Base-by-base conservation (phyloP, 2,888 invertebrate genomes). In the Loripinus fragilis region DNA sequence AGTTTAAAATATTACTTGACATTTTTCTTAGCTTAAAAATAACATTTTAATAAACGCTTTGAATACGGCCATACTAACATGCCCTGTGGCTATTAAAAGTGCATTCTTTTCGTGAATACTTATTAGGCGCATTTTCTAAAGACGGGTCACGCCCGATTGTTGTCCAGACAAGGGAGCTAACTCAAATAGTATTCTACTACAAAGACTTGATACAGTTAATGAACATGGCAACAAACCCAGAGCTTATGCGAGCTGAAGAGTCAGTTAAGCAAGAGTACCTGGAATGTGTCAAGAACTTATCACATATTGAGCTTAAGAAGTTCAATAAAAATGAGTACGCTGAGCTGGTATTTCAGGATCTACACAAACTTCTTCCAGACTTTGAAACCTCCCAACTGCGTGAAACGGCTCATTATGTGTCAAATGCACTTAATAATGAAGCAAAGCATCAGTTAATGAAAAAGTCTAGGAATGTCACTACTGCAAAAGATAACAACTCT, bases 371-470 rank as follows among this genome's bases (percentile, higher is more conserved):
- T 5, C 28, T 55, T 8, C 55, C 55, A 8, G 55, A 25, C 2
- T 25, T 25, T 55, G 55, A 55, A 2, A 55, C 23, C 12, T 55
- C 55, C 7, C 55, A 55, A 28, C 30, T 55, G 8, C 3, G 28
- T 7, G 25, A 55, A 55, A 55, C 28, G 2, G 55, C 55, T 8
- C 55, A 55, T 17, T 55, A 55, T 28, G 55, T 55, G 23, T 55
- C 55, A 55, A 55, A 55, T 55, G 55, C 55, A 2, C 55, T 55
- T 17, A 55, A 55, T 28, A 55, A 55, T 25, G 25, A 25, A 25
- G 55, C 30, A 3, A 25, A 55, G 17, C 7, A 28, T 28, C 55
- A 28, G 55, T 17, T 55, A 17, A 3, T 2, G 8, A 2, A 7
- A 28, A 55, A 55, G 17, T 28, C 25, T 3, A 3, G 55, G 7